These are phyloP conservation scores for Euwallacea similis DNA, from an alignment of 1,140 invertebrate genomes.

Conservation along the genomic window DNA sequence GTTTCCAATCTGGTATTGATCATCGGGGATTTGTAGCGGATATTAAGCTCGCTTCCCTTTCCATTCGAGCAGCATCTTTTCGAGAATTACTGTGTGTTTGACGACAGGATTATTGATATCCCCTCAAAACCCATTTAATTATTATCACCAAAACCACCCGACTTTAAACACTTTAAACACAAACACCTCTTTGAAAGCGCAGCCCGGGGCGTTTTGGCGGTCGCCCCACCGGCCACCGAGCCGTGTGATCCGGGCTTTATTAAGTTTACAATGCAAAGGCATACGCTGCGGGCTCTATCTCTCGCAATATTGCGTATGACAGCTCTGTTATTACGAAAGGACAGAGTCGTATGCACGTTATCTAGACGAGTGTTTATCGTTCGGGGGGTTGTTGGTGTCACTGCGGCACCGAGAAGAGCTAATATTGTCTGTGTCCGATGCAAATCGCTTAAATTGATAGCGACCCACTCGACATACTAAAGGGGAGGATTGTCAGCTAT, in stretches of 20 bases:
- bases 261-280: slow-evolving; percentile 52
- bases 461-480: background rate
- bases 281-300: slow-evolving; percentile 46
- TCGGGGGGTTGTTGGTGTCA: slow-evolving; percentile 9
- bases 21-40: slow-evolving; percentile 24
- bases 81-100: background rate
- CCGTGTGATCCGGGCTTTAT: slow-evolving; percentile 44
- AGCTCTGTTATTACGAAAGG: slow-evolving; percentile 40
- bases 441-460: slow-evolving; percentile 17
- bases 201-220: slow-evolving; percentile 3
- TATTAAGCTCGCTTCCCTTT: slow-evolving; percentile 18
- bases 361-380: slow-evolving; percentile 17
- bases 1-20: slow-evolving; percentile 31
- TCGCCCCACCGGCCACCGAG: slow-evolving; percentile 5
- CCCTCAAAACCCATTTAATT: too few species aligned
- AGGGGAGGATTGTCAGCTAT: too few species aligned
- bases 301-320: slow-evolving; percentile 45
- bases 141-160: too few species aligned
- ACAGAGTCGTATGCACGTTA: slow-evolving; percentile 19
- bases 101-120: too few species aligned
- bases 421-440: slow-evolving; percentile 29
- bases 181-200: slow-evolving; percentile 23
- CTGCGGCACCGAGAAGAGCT: slow-evolving; percentile 11
- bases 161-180: background rate
- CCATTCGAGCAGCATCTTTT: background rate